Percentiles rank a stretch among this genome's conserved stretches.
Evolutionary conservation across 2,888 invertebrate genomes (phyloP).

Genomic region (Carcina quercana): DNA sequence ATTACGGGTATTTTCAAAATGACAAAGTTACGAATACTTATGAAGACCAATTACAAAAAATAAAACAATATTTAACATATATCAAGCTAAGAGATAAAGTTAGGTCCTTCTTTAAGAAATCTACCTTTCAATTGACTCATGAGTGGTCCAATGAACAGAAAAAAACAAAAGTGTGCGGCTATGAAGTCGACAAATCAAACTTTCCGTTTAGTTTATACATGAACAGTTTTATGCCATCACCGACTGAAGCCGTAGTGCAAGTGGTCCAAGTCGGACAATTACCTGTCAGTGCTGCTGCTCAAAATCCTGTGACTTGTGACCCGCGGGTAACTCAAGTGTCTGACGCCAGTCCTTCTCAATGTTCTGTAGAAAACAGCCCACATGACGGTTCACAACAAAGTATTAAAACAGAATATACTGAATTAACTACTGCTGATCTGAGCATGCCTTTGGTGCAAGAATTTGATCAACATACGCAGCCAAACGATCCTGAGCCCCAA

Average conservation of each 20-base stretch:
- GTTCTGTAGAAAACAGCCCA: conserved; percentile 50
- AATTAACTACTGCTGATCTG: conserved; percentile 60
- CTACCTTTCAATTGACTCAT: conserved; percentile 34
- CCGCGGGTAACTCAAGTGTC: conserved; percentile 64
- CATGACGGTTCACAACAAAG: conserved; percentile 45
- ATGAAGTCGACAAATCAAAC: conserved; percentile 8
- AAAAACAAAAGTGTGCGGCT: conserved; percentile 19
- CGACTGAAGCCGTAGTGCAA: conserved; percentile 59
- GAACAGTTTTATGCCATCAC: conserved; percentile 69
- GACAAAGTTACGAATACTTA: conserved; percentile 15
- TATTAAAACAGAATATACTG: conserved; percentile 62
- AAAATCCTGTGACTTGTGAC: conserved; percentile 63
- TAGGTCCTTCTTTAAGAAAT: conserved; percentile 47
- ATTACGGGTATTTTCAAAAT: too few relatives aligned
- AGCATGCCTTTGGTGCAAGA: conserved; percentile 48
- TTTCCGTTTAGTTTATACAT: conserved; percentile 67
- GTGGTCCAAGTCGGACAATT: conserved; percentile 75
- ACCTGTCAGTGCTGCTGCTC: conserved; percentile 60
- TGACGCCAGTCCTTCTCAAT: conserved; percentile 59
- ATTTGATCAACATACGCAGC: conserved; percentile 41
- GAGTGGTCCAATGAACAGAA: conserved; percentile 27
- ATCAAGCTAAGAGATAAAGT: conserved; percentile 48
- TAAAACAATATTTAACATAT: conserved; percentile 32
- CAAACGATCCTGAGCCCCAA: conserved; percentile 27
- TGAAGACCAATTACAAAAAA: conserved; percentile 30